A percentile compares a stretch with the other conserved stretches of the same genome.
These are phyloP conservation scores for Cerceris rybyensis DNA, from an alignment of 2,888 invertebrate genomes.

Conservation along the genomic window DNA sequence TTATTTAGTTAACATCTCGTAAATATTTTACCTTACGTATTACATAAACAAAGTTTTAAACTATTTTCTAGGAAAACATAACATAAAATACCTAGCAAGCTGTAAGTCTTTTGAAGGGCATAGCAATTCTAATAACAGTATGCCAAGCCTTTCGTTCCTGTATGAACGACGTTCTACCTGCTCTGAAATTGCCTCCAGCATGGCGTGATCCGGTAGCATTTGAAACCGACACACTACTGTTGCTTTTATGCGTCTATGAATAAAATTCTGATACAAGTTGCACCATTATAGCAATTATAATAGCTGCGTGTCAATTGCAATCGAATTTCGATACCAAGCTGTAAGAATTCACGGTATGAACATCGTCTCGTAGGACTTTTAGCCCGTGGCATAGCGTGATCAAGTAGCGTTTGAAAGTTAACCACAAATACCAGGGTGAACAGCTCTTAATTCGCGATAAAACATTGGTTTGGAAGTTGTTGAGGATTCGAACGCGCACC, in stretches of 20 bases:
- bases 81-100: no score
- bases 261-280: neutral
- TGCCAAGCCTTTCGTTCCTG: slow-evolving; percentile 41
- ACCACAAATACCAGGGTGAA: slow-evolving; percentile 54
- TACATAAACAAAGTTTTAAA: no score
- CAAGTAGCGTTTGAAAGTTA: slow-evolving; percentile 49
- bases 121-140: slow-evolving; percentile 61
- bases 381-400: slow-evolving; percentile 60
- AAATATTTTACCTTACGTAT: no score
- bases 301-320: slow-evolving; percentile 57
- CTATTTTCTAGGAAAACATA: no score
- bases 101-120: slow-evolving; percentile 16
- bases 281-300: slow-evolving; percentile 39
- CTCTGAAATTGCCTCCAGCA: slow-evolving; percentile 48
- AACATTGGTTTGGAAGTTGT: slow-evolving; percentile 73
- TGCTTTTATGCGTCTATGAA: slow-evolving; percentile 9
- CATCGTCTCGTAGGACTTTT: slow-evolving; percentile 1
- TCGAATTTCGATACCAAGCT: slow-evolving; percentile 12
- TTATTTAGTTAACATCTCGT: no score
- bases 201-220: slow-evolving; percentile 65
- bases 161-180: slow-evolving; percentile 51
- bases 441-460: slow-evolving; percentile 75
- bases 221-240: slow-evolving; percentile 55
- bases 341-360: slow-evolving; percentile 19
- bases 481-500: slow-evolving; percentile 59